Evolutionary conservation across 2,888 invertebrate species (phyloP), one percentile per base, ranked within the genome.

Genomic region (Hirtodrosophila cameraria): DNA sequence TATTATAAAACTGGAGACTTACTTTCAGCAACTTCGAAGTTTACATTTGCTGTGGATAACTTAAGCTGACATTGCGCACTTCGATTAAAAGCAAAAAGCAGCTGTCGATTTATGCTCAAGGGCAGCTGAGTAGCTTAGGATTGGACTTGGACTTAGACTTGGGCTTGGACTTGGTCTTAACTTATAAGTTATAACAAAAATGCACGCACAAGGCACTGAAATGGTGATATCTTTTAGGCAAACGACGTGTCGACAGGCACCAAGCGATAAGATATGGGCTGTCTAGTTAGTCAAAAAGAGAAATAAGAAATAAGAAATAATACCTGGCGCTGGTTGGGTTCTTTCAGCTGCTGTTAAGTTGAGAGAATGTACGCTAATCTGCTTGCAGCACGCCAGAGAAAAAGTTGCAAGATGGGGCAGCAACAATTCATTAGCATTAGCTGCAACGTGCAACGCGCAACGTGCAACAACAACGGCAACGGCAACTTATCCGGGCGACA

Each of bases 191-290:
- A 71, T 69, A 75, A 57, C 64, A 69, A 64, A 46, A 75, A 69
- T 63, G 48, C 71, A 71, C 71, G 71, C 75, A 75, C 64, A 50
- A 11, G 45, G n/a, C n/a, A n/a, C 53, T 46, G 49, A 43, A 57
- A 75, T 68, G 75, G 80, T 68, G 76, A 85, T 79, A 79, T 79
- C 79, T 79, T 59, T 69, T 58, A 46, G 83, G 68, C 64, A 72
- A 75, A 82, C 82, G 86, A 85, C 67, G 85, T 85, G 85, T 81
- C 82, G 86, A 87, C 85, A 86, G 77, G 54, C 59, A 49, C 59
- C 45, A 46, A 16, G 63, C 80, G 80, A 80, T 87, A 86, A 84
- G 80, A 87, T 77, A 79, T 75, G 75, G 55, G 41, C 54, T 76
- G 80, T 79, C 83, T 76, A 76, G 76, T 81, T 71, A 66, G 77